Base-by-base conservation (phyloP, 2,888 invertebrate species). In the Zele albiditarsus region DNA sequence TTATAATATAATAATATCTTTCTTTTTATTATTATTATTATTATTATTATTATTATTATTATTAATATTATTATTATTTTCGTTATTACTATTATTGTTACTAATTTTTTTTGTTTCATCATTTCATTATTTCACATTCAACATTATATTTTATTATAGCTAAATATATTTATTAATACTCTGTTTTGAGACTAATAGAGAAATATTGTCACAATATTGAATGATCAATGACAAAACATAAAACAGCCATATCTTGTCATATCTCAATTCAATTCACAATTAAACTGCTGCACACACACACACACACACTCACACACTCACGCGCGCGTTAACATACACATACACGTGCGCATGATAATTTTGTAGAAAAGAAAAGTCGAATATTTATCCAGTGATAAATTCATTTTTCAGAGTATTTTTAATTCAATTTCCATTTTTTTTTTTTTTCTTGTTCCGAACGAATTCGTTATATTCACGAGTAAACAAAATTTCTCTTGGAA, bases 161-260 rank as follows among this genome's bases (percentile, higher is more conserved):
- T 79, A 77, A 75, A 86, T 85, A 84, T 85, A 85, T 84, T 85
- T 80, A 77, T 79, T 85, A 86, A 86, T 86, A 85, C 84, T 87
- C 84, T 82, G 78, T 77, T 73, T 65, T 74, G 82, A 84, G 79
- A 84, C 79, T 85, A 79, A 79, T 86, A 83, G 80, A 85, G 85
- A 87, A 86, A 86, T 87, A 87, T 87, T 82, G 82, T 85, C 85
- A 80, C 78, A 80, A 80, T 58, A 66, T 73, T 66, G 65, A 65
- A 70, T 70, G 65, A 58, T 23, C n/a, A 49, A 49, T 38, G 27
- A 69, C 49, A 57, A 14, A 69, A 31, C 10, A 53, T 16, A 4
- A 68, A 38, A 31, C 31, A 23, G 23, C 42, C 38, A 42, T 38
- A 46, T 67, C 10, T 46, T 38, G 38, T 65, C 33, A 65, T 65